Base-by-base conservation (phyloP, 2,113 vertebrate genomes). In the Mustela nigripes region DNA sequence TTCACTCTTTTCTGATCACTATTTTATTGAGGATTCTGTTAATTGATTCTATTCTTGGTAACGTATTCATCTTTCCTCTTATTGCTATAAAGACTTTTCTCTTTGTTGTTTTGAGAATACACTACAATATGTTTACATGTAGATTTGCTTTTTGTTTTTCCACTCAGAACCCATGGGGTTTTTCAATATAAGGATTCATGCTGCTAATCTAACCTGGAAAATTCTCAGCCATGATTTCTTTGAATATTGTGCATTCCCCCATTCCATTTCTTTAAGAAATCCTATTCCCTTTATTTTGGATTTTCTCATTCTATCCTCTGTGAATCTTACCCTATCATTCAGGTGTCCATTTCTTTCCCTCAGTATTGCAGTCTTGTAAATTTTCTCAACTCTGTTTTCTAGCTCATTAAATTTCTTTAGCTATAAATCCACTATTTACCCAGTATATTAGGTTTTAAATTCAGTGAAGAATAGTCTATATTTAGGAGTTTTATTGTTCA, bases 1-100 rank as follows among this genome's bases (percentile, higher is more conserved):
- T 87, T 87, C 67, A 67, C 4, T 76, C 58, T 42, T 81, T 91
- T 78, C 22, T 69, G 50, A 58, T 60, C 69, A 97, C 15, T 36
- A 89, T 76, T 87, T 56, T 69, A 81, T 22, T 69, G 42, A 69
- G 15, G 76, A 71, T 62, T 97, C 39, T 91, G 7, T 26, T 63
- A 73, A 86, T 53, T 79, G 78, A 94, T 91, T 82, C 76, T 60
- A 83, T 89, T 71, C 21, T 63, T 89, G 89, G n/a, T 69, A 89
- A 89, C 48, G 4, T 36, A 60, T 50, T 42, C 81, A 58, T 48
- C 18, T 82, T 80, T 94, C 19, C 24, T 89, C 65, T 65, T 9
- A 7, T 91, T 58, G 82, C 19, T 50, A 76, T 76, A 50, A 91
- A 87, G 21, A 69, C 5, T 18, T 89, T 78, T 60, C 22, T 60